A percentile compares a stretch with the other conserved stretches of the same genome.
Conservation (phyloP, 2,113 vertebrate genomes). For the Spheniscus mendiculus region DNA sequence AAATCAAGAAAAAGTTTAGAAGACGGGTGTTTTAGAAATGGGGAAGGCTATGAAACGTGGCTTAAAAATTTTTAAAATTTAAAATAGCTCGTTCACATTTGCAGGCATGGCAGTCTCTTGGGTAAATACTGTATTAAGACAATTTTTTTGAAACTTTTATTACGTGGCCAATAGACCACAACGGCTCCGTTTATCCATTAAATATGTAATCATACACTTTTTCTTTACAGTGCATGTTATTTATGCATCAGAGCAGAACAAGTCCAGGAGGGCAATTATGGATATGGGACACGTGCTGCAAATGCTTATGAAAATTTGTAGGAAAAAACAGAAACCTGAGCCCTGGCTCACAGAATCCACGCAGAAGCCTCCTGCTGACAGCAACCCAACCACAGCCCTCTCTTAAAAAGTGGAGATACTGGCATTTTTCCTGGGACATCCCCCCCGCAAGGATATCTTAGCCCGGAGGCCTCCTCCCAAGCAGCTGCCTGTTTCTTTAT, state of each 20-base stretch:
- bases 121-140: constrained; percentile 57
- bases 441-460: neutral
- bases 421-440: neutral
- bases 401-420: neutral
- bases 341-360: neutral
- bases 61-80: neutral
- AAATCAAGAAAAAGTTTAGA: constrained; percentile 48
- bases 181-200: constrained; percentile 54
- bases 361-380: neutral
- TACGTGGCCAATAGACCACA: constrained; percentile 59
- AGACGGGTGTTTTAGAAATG: neutral
- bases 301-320: constrained; percentile 16
- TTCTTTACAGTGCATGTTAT: constrained; percentile 60
- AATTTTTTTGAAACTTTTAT: constrained; percentile 57
- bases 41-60: neutral
- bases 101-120: neutral
- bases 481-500: neutral
- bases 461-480: neutral
- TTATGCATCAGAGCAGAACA: constrained; percentile 69
- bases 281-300: constrained; percentile 34
- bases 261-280: constrained; percentile 56
- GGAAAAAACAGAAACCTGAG: neutral
- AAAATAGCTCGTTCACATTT: constrained; percentile 19
- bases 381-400: neutral
- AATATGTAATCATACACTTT: constrained; percentile 60